Evolutionary conservation across 1,140 invertebrate genomes (phyloP).

Genomic region (Trichogramma pretiosum): DNA sequence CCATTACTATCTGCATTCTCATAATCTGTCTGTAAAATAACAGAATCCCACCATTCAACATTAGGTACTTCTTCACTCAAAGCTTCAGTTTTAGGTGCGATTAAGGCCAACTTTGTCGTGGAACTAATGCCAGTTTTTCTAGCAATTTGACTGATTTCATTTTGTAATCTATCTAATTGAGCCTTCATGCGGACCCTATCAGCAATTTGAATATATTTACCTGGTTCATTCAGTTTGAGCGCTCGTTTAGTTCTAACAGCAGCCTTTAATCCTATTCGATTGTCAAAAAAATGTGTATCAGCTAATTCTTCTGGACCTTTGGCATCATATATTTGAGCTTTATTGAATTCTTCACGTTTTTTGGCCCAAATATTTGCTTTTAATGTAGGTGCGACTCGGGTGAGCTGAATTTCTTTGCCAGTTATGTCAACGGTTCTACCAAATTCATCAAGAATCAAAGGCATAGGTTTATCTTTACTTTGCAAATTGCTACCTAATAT

Average conservation of each 20-base stretch:
- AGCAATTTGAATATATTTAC: constrained; percentile 86
- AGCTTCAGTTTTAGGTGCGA: constrained; percentile 74
- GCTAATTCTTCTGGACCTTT: constrained; percentile 57
- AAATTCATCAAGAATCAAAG: constrained; percentile 84
- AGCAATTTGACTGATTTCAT: constrained; percentile 94
- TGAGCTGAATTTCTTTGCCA: constrained; percentile 81
- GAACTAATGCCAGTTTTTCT: constrained; percentile 97
- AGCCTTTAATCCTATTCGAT: constrained; percentile 61
- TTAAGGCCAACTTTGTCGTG: constrained; percentile 88
- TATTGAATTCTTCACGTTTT: constrained; percentile 84
- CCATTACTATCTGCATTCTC: constrained; percentile 34
- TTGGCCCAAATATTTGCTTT: constrained; percentile 78
- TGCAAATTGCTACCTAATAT: constrained; percentile 45
- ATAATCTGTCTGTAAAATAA: constrained; percentile 66
- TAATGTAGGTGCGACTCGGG: constrained; percentile 82
- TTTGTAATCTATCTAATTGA: constrained; percentile 87
- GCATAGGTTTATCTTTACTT: constrained; percentile 69
- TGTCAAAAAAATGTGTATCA: constrained; percentile 67
- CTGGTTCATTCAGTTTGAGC: constrained; percentile 91
- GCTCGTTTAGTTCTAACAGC: constrained; percentile 58
- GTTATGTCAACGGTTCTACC: constrained; percentile 86
- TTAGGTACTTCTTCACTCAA: constrained; percentile 78
- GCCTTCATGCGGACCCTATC: constrained; percentile 86
- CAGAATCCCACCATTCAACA: constrained; percentile 98
- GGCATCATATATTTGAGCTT: constrained; percentile 58